Evolutionary conservation across 2,797 vertebrate genomes (phyloP), one percentile per base, ranked within the genome.

Genomic region (Anabacerthia variegaticeps): DNA sequence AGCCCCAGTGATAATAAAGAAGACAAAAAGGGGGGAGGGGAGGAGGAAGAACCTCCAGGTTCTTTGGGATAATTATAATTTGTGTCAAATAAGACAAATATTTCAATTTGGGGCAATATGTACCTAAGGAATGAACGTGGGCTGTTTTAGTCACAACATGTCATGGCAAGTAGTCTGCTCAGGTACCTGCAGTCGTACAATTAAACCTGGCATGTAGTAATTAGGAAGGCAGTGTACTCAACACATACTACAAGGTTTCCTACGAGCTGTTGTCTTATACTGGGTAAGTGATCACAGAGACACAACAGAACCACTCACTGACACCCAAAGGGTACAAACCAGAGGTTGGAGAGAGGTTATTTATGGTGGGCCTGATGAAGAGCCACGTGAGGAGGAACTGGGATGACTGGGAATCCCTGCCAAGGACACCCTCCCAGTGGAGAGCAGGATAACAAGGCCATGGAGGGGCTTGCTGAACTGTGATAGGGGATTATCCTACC

Each of bases 181-280:
- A 36, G 7, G 30, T 96, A 51, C 86, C 92, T 68, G 81, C 90
- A 96, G 90, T 75, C 56, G 0, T 90, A n/a, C 94, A 97, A 97
- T 97, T 97, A 97, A 86, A 55, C 18, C 62, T 97, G 96, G 95
- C 95, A 97, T 63, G 83, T 95, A 96, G 49, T 97, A 97, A 96
- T 96, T 96, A 96, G 83, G 63, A 34, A 97, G 93, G 90, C 93
- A 95, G 86, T 83, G 93, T 59, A 39, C 82, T 71, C 22, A 10
- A 83, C 63, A 63, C 82, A 58, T 52, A 66, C 85, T 18, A 27
- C 54, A 23, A 49, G 14, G 14, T 24, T 78, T 58, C 4, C 39
- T 37, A 21, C 36, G 48, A 67, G 88, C 77, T 75, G 43, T 15
- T 72, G 91, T 55, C 85, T 93, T 36, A 23, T 28, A 7, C 48